Evolutionary conservation across 2,888 invertebrate genomes (phyloP).

Genomic region (Acanthosepion pharaonis): DNA sequence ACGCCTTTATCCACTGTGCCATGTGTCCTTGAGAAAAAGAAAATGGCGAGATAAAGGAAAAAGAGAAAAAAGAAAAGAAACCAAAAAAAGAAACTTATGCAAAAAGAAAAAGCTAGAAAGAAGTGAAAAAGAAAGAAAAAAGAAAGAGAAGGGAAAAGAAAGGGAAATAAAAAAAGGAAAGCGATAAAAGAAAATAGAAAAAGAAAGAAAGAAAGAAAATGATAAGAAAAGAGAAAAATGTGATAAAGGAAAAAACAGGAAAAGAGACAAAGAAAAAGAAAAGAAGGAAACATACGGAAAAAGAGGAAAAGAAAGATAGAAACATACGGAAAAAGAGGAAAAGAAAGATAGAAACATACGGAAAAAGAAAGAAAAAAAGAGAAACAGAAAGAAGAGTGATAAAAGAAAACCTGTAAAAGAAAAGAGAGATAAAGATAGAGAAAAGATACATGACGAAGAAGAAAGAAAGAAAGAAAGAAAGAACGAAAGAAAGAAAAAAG

Average conservation of each 20-base stretch:
- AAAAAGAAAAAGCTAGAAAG: too few species aligned
- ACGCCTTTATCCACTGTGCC: too few species aligned
- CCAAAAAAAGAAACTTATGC: too few species aligned
- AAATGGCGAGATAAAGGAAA: too few species aligned
- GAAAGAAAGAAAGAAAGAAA: neutral
- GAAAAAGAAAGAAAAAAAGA: neutral
- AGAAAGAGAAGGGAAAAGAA: too few species aligned
- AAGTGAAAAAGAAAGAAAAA: too few species aligned
- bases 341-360: neutral
- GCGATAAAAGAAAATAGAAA: too few species aligned
- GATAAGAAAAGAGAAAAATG: too few species aligned
- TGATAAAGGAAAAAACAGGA: neutral
- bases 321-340: neutral
- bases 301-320: neutral
- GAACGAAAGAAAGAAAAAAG: neutral
- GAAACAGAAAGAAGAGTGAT: neutral
- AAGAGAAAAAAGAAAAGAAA: neutral
- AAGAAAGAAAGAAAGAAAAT: too few species aligned
- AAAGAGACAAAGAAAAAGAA: neutral
- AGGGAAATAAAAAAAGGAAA: too few species aligned
- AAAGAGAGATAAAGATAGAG: neutral
- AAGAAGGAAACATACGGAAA: neutral
- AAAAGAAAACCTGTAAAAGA: neutral
- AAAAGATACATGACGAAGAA: too few species aligned
- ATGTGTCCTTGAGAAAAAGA: too few species aligned